These are phyloP conservation scores for Coreius guichenoti DNA, from an alignment of 2,797 vertebrate genomes.

Conservation along the genomic window DNA sequence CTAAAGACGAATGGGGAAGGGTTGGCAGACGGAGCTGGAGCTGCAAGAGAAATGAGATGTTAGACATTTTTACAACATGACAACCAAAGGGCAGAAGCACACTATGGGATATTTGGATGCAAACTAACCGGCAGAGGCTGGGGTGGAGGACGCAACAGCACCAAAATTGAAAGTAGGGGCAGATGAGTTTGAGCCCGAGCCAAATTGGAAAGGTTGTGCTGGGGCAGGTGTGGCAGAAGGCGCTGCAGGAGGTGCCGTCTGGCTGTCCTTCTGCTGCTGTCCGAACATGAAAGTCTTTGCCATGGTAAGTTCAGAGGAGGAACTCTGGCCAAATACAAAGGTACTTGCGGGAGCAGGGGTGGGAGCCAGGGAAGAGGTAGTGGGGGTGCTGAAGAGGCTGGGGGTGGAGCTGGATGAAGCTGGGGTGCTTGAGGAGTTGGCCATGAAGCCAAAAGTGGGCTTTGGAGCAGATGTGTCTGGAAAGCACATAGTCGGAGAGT, in stretches of 20 bases:
- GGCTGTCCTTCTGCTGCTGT: conserved; percentile 83
- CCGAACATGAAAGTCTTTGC: conserved; percentile 87
- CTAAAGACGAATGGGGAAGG: conserved; percentile 87
- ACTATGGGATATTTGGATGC: background rate
- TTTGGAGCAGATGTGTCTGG: conserved; percentile 86
- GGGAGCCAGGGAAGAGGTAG: conserved; percentile 68
- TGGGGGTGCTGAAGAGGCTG: conserved; percentile 80
- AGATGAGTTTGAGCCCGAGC: conserved; percentile 73
- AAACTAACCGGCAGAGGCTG: conserved; percentile 84
- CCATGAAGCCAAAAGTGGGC: conserved; percentile 85
- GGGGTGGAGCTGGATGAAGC: conserved; percentile 69
- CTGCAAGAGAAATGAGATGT: conserved; percentile 22
- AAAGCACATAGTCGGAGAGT: conserved; percentile 26
- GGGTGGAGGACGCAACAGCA: conserved; percentile 76
- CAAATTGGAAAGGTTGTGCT: conserved; percentile 85
- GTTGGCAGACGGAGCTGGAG: conserved; percentile 70
- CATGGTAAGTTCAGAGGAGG: conserved; percentile 78
- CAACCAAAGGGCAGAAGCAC: background rate
- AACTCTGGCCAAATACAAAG: conserved; percentile 88
- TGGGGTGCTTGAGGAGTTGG: conserved; percentile 75
- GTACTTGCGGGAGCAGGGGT: conserved; percentile 66
- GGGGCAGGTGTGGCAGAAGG: conserved; percentile 66
- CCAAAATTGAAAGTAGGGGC: conserved; percentile 85
- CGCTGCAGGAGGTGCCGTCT: conserved; percentile 77
- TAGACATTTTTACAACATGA: background rate